phyloP scores from a whole-genome alignment of 2,113 vertebrate species.

The Mesoclemmys tuberculata region DNA sequence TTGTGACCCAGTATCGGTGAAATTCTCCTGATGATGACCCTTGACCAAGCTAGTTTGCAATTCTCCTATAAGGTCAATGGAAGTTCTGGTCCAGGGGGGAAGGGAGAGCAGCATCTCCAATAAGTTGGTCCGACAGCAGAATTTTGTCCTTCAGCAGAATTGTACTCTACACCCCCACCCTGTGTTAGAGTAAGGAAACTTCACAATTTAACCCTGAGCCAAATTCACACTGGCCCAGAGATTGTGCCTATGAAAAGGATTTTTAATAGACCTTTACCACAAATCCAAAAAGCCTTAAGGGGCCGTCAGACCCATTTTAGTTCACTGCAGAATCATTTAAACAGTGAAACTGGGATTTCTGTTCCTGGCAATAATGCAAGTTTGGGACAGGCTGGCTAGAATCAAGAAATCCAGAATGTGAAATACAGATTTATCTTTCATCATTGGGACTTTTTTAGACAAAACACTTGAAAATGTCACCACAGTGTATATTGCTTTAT shows the following conservation, averaged over 20 bases:
- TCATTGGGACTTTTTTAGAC: background rate
- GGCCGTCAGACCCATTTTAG: background rate
- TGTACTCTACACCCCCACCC: background rate
- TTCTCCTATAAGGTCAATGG: background rate
- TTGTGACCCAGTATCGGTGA: accelerated
- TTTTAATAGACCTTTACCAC: background rate
- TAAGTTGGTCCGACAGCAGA: background rate
- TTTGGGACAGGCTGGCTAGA: background rate
- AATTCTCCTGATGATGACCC: background rate
- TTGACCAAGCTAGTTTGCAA: background rate
- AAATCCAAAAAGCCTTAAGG: background rate
- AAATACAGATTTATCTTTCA: background rate
- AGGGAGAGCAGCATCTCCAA: background rate
- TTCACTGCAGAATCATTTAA: conserved; percentile 2
- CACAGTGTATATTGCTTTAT: background rate
- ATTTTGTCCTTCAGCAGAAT: accelerated
- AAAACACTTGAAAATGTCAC: background rate
- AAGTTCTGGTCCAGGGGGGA: background rate
- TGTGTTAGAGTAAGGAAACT: background rate
- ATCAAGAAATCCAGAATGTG: background rate
- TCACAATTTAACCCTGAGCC: background rate
- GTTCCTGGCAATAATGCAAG: background rate
- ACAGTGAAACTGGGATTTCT: conserved; percentile 14
- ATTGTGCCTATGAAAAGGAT: background rate
- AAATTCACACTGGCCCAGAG: background rate